These are phyloP conservation scores for Lissonota sp. DNA, from an alignment of 2,888 invertebrate genomes.

Conservation along the genomic window DNA sequence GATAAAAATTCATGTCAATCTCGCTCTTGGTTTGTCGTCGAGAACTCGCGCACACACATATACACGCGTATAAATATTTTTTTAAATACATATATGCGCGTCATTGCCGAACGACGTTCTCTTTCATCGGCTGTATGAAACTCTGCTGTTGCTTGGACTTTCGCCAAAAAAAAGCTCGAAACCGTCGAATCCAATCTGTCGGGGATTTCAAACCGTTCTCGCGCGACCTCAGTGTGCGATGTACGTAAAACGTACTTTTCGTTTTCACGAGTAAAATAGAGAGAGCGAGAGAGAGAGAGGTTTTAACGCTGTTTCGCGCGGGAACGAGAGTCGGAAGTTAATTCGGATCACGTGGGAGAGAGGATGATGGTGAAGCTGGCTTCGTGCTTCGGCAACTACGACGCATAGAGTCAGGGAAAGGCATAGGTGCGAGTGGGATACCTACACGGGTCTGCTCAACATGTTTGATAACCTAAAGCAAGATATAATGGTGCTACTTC, in stretches of 20 bases:
- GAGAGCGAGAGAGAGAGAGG: neutral
- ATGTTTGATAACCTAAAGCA: no score
- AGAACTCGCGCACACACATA: slow-evolving; percentile 13
- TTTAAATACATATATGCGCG: neutral
- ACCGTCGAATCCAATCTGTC: slow-evolving; percentile 68
- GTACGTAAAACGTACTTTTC: slow-evolving; percentile 21
- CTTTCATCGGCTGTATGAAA: slow-evolving; percentile 41
- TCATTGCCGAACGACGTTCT: neutral
- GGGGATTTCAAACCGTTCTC: slow-evolving; percentile 61
- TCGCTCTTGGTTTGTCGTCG: slow-evolving; percentile 11
- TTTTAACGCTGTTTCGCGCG: slow-evolving; percentile 54
- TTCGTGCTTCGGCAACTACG: slow-evolving; percentile 43
- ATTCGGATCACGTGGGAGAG: slow-evolving; percentile 56
- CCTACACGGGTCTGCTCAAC: no score
- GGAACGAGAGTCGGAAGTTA: slow-evolving; percentile 66
- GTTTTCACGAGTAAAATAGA: slow-evolving; percentile 41
- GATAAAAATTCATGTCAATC: slow-evolving; percentile 38
- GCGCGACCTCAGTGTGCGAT: neutral
- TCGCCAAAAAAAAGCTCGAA: slow-evolving; percentile 62
- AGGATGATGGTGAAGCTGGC: slow-evolving; percentile 43
- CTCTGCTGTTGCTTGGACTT: slow-evolving; percentile 58
- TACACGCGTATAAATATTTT: slow-evolving; percentile 10
- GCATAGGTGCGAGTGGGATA: neutral
- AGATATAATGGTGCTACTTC: no score
- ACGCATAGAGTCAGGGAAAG: slow-evolving; percentile 26